phyloP scores from a whole-genome alignment of 1,140 invertebrate species.

The Drosophila tani region DNA sequence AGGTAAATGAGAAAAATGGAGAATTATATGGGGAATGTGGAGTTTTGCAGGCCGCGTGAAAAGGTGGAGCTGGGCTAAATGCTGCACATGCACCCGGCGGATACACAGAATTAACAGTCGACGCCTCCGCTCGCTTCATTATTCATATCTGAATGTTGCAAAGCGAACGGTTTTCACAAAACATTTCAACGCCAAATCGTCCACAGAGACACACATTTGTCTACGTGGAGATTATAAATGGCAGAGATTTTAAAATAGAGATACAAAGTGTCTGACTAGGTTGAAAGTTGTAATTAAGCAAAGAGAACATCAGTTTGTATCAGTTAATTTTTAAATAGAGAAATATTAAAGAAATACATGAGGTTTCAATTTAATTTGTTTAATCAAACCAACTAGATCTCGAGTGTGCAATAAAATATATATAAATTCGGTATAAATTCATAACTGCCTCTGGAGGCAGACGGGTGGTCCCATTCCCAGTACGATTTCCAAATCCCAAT shows the following conservation, averaged over 20 bases:
- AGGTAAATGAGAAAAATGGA: too few relatives aligned
- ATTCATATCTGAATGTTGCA: conserved; percentile 57
- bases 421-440: conserved; percentile 10
- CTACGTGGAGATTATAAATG: conserved; percentile 21
- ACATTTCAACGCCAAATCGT: conserved; percentile 32
- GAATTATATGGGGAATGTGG: conserved; percentile 24
- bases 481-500: background rate
- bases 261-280: background rate
- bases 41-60: conserved; percentile 35
- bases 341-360: too few relatives aligned
- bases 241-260: conserved; percentile 15
- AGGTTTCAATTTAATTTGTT: too few relatives aligned
- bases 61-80: conserved; percentile 71
- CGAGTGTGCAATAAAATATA: background rate
- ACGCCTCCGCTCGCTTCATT: conserved; percentile 57
- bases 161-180: conserved; percentile 47
- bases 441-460: conserved; percentile 1
- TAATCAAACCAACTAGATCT: background rate
- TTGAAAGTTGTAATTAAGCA: background rate
- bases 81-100: conserved; percentile 70
- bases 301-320: background rate
- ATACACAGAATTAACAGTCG: conserved; percentile 63
- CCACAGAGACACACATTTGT: conserved; percentile 22
- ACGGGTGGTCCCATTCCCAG: conserved; percentile 31
- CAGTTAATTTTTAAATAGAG: background rate